Evolutionary conservation across 2,113 vertebrate genomes (phyloP).

Genomic region (Tor tambroides): DNA sequence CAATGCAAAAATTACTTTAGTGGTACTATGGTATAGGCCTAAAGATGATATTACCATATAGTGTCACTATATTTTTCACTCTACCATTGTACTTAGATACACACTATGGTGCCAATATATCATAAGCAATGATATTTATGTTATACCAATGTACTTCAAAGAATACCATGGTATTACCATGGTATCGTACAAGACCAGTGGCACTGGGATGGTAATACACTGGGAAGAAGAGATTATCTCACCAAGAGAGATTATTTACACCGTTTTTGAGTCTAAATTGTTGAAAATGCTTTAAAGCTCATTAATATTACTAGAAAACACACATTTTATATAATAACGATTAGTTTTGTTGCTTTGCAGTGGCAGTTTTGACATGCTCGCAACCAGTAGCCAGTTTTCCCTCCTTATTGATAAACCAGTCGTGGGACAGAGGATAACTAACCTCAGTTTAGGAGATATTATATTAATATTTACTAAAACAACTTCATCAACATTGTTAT

Average conservation of each 20-base stretch:
- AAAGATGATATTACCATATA: background rate
- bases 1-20: background rate
- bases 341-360: background rate
- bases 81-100: background rate
- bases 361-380: background rate
- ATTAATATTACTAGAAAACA: background rate
- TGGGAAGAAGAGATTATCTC: too few species aligned
- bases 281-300: background rate
- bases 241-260: background rate
- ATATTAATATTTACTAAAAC: background rate
- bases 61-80: too few species aligned
- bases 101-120: background rate
- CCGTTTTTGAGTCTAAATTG: background rate
- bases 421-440: background rate
- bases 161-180: background rate
- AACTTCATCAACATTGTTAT: background rate
- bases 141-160: background rate
- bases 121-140: background rate
- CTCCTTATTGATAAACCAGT: conserved; percentile 61
- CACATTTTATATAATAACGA: background rate
- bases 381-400: conserved; percentile 75
- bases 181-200: background rate
- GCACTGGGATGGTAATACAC: too few species aligned
- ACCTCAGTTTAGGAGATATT: background rate
- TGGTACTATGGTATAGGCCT: background rate